Conservation (phyloP, 2,888 invertebrate genomes). For the Tenthredo scrophulariae region DNA sequence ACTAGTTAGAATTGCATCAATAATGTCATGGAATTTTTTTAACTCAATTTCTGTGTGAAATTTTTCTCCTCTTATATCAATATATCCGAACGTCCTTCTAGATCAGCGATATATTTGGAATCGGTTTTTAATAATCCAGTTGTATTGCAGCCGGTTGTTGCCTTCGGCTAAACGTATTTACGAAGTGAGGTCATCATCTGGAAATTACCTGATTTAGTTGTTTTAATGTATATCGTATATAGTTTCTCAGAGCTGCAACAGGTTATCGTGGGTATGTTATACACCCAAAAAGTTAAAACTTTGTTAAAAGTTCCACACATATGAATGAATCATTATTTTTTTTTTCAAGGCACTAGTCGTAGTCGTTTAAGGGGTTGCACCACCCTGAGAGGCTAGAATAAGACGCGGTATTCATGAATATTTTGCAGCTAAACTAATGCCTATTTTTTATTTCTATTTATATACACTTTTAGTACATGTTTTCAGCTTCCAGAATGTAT, state of each 20-base stretch:
- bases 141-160: conserved; percentile 28
- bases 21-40: not conserved
- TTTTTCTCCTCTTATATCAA: not conserved
- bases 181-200: conserved; percentile 32
- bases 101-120: conserved; percentile 14
- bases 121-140: conserved; percentile 8
- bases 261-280: not conserved
- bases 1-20: conserved; percentile 2
- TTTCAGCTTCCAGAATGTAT: no score
- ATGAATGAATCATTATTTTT: not conserved
- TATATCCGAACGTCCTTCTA: conserved; percentile 18
- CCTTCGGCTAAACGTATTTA: conserved; percentile 33
- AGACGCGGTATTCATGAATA: no score
- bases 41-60: not conserved
- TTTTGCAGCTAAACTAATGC: no score
- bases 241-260: conserved; percentile 8
- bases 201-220: conserved; percentile 28
- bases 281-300: not conserved
- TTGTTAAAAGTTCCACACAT: not conserved
- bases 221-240: not conserved
- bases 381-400: no score
- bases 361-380: no score
- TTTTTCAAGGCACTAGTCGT: not conserved
- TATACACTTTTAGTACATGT: no score
- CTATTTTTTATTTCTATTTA: no score